These are phyloP conservation scores for Tragelaphus buxtoni DNA, from an alignment of 2,113 vertebrate species.

Conservation along the genomic window DNA sequence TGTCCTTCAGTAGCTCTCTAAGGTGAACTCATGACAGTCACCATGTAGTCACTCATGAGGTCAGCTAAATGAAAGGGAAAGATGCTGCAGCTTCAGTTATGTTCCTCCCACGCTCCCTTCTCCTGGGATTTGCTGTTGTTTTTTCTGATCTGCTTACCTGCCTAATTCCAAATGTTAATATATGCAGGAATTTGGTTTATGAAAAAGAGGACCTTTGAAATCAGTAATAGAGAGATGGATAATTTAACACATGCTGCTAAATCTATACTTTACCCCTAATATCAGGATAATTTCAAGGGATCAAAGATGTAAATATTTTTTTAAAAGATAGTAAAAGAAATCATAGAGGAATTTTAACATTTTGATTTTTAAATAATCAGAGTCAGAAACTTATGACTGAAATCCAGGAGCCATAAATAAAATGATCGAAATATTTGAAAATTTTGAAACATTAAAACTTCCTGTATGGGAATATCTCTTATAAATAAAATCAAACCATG, in stretches of 20 bases:
- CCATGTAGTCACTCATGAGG: background rate
- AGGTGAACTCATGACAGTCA: background rate
- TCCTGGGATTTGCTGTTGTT: background rate
- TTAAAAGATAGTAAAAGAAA: background rate
- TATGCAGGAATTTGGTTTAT: slow-evolving; percentile 16
- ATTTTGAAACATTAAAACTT: slow-evolving; percentile 4
- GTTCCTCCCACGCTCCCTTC: background rate
- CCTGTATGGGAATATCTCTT: background rate
- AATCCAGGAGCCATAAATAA: background rate
- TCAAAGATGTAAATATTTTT: background rate
- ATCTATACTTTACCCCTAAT: background rate
- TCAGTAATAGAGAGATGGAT: background rate
- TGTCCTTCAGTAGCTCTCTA: background rate
- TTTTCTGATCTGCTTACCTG: slow-evolving; percentile 7
- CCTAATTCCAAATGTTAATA: slow-evolving; percentile 20
- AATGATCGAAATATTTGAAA: slow-evolving; percentile 13
- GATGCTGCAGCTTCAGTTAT: background rate
- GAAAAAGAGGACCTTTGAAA: slow-evolving; percentile 35
- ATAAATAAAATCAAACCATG: background rate
- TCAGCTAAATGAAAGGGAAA: background rate
- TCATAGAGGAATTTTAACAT: background rate
- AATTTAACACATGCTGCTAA: background rate
- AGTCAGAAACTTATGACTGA: background rate
- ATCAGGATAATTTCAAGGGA: background rate
- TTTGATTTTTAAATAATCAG: slow-evolving; percentile 2